Conservation (phyloP, 2,113 vertebrate genomes). For the Natator depressus region DNA sequence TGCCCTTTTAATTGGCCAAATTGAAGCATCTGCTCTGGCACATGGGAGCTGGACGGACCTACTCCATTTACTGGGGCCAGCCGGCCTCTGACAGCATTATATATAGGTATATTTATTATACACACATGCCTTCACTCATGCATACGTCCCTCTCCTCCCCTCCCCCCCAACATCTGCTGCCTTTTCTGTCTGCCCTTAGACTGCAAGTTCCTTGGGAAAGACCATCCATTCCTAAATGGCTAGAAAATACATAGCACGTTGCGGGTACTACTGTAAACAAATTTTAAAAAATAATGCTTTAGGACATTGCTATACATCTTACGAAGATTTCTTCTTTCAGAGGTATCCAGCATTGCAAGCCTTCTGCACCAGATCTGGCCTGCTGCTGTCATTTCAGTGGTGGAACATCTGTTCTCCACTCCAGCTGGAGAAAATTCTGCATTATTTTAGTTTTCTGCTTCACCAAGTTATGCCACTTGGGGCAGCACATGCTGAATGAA, state of each 20-base stretch:
- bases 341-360: conserved; percentile 18
- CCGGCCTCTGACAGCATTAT: not conserved
- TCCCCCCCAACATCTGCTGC: not conserved
- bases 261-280: not conserved
- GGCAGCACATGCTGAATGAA: conserved; percentile 33
- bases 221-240: conserved; percentile 53
- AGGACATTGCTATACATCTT: conserved; percentile 6
- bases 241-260: conserved; percentile 5
- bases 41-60: not conserved
- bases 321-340: conserved; percentile 23
- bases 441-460: conserved; percentile 44
- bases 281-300: conserved; percentile 29
- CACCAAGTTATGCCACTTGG: conserved; percentile 24
- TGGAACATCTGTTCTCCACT: not conserved
- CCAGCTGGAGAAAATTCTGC: conserved; percentile 54
- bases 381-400: conserved; percentile 53
- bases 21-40: not conserved
- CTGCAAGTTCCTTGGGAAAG: conserved; percentile 40
- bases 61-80: not conserved
- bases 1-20: not conserved
- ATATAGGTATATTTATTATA: not conserved
- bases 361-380: conserved; percentile 35
- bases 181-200: not conserved
- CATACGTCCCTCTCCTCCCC: not conserved
- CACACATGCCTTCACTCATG: not conserved